Conservation (phyloP, 2,113 vertebrate species). For the Mixornis gularis region DNA sequence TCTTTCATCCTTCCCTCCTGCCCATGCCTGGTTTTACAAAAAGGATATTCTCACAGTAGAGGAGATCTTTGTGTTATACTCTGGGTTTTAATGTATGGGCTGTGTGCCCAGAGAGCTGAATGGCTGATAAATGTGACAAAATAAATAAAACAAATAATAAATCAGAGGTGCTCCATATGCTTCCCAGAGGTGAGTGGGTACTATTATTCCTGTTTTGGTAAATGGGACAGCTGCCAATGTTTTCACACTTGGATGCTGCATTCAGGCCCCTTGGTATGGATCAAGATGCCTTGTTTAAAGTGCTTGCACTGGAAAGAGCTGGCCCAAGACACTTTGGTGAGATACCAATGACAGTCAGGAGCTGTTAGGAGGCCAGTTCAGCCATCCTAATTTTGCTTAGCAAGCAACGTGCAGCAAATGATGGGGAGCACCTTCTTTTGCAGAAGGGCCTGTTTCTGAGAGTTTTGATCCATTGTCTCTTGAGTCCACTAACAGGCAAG, state of each 20-base stretch:
- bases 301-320: background rate
- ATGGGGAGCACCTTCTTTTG: background rate
- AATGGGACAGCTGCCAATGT: background rate
- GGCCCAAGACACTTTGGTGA: background rate
- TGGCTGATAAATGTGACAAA: conserved; percentile 55
- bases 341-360: background rate
- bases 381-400: background rate
- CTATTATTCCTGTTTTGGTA: conserved; percentile 14
- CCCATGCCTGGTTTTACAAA: background rate
- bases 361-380: background rate
- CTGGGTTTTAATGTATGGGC: conserved; percentile 35
- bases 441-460: background rate
- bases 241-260: conserved; percentile 8
- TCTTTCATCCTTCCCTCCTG: conserved; percentile 18
- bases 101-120: conserved; percentile 9
- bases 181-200: conserved; percentile 14
- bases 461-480: background rate
- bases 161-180: background rate
- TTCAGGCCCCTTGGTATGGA: background rate
- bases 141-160: conserved; percentile 60
- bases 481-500: background rate
- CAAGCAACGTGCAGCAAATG: background rate
- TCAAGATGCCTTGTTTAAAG: background rate
- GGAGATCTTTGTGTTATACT: conserved; percentile 11
- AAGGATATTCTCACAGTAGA: background rate